These are phyloP conservation scores for Ypsolopha scabrella DNA, from an alignment of 2,888 invertebrate species.

Conservation along the genomic window DNA sequence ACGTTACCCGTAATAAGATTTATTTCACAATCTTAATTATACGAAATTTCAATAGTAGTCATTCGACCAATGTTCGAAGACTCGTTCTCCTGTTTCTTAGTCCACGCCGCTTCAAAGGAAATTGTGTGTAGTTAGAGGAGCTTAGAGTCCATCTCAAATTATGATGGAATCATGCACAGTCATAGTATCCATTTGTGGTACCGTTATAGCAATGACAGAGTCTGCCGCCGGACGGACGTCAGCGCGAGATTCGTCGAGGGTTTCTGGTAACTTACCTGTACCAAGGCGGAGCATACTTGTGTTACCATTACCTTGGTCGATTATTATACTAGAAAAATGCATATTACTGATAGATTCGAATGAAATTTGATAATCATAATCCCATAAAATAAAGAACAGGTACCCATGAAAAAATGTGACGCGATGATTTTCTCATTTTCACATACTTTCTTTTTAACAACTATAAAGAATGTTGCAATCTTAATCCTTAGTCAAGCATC, in stretches of 20 bases:
- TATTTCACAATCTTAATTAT: constrained; percentile 4
- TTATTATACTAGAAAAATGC: too few species aligned
- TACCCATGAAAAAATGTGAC: too few species aligned
- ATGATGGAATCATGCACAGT: constrained; percentile 54
- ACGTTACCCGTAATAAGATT: not conserved
- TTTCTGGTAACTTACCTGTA: too few species aligned
- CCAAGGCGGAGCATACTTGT: too few species aligned
- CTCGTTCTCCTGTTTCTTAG: constrained; percentile 5
- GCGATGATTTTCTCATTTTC: too few species aligned
- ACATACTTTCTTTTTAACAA: too few species aligned
- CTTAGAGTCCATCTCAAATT: constrained; percentile 40
- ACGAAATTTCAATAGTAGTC: constrained; percentile 10
- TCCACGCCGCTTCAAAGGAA: constrained; percentile 18
- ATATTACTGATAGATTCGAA: too few species aligned
- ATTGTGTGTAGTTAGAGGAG: constrained; percentile 22
- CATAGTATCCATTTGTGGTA: constrained; percentile 48
- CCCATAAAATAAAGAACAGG: too few species aligned
- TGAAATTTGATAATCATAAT: too few species aligned
- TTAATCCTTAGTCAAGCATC: too few species aligned
- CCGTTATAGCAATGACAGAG: constrained; percentile 54
- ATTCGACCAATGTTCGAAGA: constrained; percentile 1
- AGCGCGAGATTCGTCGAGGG: not conserved
- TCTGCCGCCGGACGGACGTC: not conserved
- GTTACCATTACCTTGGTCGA: too few species aligned
- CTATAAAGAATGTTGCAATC: too few species aligned